phyloP scores from a whole-genome alignment of 2,797 vertebrate genomes.

The Platalea minor region DNA sequence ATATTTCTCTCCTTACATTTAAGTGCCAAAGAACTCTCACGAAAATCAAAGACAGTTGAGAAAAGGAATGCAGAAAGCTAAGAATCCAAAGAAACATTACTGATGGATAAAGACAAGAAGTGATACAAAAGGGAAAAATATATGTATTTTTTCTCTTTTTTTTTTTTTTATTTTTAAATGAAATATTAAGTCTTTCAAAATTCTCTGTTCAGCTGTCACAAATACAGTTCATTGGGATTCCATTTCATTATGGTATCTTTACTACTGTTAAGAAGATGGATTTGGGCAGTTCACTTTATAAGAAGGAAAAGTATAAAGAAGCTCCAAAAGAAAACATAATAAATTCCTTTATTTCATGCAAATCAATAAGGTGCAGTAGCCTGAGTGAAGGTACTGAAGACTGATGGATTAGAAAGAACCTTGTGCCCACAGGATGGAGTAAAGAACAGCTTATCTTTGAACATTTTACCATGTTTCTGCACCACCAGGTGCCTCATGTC shows the following conservation, averaged over 20 bases:
- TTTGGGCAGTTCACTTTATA: neutral
- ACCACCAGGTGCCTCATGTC: neutral
- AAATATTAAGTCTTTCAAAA: neutral
- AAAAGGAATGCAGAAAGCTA: neutral
- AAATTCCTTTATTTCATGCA: neutral
- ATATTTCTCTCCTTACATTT: neutral
- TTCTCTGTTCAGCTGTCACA: neutral
- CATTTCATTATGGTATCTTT: neutral
- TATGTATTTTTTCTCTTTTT: neutral
- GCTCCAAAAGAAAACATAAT: neutral
- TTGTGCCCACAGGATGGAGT: neutral
- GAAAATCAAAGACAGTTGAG: neutral
- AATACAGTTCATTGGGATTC: neutral
- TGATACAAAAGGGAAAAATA: neutral
- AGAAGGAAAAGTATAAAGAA: neutral
- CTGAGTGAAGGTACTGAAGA: neutral
- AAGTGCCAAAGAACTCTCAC: neutral
- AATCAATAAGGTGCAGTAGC: neutral
- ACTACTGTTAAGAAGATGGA: neutral
- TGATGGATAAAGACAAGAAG: neutral
- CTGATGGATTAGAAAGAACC: neutral
- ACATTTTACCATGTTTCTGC: neutral
- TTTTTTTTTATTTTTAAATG: neutral
- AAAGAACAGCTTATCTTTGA: neutral
- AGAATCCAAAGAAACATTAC: neutral